phyloP scores from a whole-genome alignment of 2,113 vertebrate species.

The Vulpes lagopus region DNA sequence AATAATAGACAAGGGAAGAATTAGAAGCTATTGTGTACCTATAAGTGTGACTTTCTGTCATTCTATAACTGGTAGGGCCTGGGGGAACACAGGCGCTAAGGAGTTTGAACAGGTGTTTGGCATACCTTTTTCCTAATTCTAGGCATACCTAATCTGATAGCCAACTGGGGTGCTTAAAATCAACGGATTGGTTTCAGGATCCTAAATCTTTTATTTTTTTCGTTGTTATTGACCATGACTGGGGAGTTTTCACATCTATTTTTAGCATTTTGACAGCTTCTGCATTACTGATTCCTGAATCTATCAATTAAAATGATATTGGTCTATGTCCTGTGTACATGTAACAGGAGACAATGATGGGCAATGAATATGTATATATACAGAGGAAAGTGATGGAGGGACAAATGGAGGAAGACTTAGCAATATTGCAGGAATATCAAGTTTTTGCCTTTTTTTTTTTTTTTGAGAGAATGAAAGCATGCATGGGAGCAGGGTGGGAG shows the following conservation, averaged over 20 bases:
- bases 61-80: not conserved
- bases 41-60: not conserved
- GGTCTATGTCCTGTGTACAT: not conserved
- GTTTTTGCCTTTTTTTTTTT: not conserved
- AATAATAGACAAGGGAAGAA: not conserved
- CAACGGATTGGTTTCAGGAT: not conserved
- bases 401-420: not conserved
- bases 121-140: not conserved
- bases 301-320: not conserved
- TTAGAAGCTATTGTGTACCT: not conserved
- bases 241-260: not conserved
- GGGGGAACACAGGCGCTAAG: not conserved
- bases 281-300: not conserved
- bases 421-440: not conserved
- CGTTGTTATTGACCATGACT: not conserved
- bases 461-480: not conserved
- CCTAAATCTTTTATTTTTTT: not conserved
- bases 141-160: not conserved
- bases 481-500: not conserved
- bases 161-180: not conserved
- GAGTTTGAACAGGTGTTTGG: not conserved
- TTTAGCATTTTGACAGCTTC: conserved; percentile 5
- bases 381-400: not conserved
- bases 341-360: not conserved
- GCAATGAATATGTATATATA: not conserved